These are phyloP conservation scores for Ictidomys tridecemlineatus DNA, from an alignment of 2,113 vertebrate species.

Conservation along the genomic window DNA sequence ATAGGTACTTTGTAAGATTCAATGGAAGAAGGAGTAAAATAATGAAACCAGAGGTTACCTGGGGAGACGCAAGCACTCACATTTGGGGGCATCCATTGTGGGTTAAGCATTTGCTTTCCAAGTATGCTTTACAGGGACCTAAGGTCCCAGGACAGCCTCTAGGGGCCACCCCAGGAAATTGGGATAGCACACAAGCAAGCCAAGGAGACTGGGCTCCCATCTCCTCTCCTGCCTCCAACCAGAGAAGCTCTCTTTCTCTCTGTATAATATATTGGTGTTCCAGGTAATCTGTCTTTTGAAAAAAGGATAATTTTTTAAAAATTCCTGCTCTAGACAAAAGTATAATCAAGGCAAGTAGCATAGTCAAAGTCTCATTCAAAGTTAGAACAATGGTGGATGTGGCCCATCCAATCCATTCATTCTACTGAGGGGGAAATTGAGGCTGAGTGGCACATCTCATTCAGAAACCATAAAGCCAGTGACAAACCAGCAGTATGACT, in stretches of 20 bases:
- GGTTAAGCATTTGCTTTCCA: background rate
- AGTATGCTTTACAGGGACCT: background rate
- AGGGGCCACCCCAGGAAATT: background rate
- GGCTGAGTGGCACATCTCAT: background rate
- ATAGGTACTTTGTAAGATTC: background rate
- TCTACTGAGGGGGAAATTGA: background rate
- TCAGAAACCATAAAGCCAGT: background rate
- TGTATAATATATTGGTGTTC: background rate
- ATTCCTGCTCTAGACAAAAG: background rate
- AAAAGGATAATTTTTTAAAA: background rate
- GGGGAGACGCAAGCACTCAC: background rate
- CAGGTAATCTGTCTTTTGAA: background rate
- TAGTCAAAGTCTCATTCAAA: background rate
- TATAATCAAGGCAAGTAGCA: background rate
- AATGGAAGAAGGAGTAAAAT: background rate
- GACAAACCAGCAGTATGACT: background rate
- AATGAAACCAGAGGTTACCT: background rate
- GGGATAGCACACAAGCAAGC: background rate
- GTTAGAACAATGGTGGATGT: background rate
- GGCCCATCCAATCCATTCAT: background rate
- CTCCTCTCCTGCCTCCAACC: background rate
- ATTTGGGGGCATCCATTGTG: background rate
- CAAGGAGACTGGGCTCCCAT: background rate
- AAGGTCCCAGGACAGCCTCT: background rate
- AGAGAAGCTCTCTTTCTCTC: background rate